Percentiles rank a stretch among this genome's conserved stretches.
phyloP scores from a whole-genome alignment of 2,797 vertebrate genomes.

The Mionectes olivaceus region DNA sequence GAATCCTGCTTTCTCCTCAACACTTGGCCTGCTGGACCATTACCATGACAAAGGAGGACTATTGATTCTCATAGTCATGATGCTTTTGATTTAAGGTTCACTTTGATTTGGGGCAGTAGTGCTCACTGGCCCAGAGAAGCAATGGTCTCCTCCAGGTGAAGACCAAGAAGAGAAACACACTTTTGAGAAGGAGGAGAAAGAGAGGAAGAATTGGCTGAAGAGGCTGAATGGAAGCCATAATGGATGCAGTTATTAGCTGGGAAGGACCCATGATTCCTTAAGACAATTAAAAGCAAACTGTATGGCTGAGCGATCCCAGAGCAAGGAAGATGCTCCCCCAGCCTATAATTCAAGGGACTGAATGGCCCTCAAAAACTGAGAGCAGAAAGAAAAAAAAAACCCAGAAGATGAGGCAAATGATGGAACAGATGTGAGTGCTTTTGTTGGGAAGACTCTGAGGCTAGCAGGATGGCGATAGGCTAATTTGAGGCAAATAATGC shows the following conservation, averaged over 20 bases:
- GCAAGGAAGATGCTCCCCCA: slow-evolving; percentile 50
- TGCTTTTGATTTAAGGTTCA: not conserved
- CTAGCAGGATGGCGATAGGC: slow-evolving; percentile 81
- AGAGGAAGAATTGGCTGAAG: not conserved
- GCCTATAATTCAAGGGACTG: slow-evolving; percentile 82
- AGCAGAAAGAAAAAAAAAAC: slow-evolving; percentile 49
- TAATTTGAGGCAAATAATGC: slow-evolving; percentile 83
- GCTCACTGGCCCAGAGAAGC: not conserved
- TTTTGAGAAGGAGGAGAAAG: not conserved
- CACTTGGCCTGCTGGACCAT: not conserved
- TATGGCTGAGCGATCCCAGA: not conserved
- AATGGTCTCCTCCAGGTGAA: slow-evolving; percentile 15
- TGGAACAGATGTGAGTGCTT: slow-evolving; percentile 85
- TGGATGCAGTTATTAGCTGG: not conserved
- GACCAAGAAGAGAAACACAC: not conserved
- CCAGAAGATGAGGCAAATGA: slow-evolving; percentile 79
- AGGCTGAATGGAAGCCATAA: not conserved
- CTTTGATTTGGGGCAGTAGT: slow-evolving; percentile 45
- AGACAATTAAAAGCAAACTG: slow-evolving; percentile 58
- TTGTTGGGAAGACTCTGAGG: slow-evolving; percentile 80
- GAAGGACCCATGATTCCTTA: not conserved
- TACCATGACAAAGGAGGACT: slow-evolving; percentile 36
- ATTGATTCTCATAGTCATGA: slow-evolving; percentile 28
- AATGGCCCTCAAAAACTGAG: slow-evolving; percentile 79
- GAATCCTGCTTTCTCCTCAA: slow-evolving; percentile 33